Evolutionary conservation across 2,113 vertebrate species (phyloP).

Genomic region (Callocephalon fimbriatum): DNA sequence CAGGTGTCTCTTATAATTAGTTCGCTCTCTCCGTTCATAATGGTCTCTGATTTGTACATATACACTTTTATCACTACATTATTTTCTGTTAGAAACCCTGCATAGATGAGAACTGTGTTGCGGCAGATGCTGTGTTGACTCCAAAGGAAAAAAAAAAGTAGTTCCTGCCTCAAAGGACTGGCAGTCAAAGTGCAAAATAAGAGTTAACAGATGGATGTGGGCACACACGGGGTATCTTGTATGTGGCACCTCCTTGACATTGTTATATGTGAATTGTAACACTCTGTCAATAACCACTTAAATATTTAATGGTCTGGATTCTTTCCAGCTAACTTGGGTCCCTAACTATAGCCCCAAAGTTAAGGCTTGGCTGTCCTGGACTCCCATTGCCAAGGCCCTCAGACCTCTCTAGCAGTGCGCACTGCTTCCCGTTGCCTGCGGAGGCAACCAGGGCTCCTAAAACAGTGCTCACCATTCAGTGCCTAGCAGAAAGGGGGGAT

Average conservation of each 20-base stretch:
- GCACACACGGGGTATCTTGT: not conserved
- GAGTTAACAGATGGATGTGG: slow-evolving; percentile 40
- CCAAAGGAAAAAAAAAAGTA: not conserved
- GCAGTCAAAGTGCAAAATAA: not conserved
- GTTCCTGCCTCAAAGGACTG: not conserved
- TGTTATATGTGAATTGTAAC: slow-evolving; percentile 25
- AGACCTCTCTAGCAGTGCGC: not conserved
- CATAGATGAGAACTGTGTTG: not conserved
- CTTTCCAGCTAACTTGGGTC: not conserved
- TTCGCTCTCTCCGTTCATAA: not conserved
- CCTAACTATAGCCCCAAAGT: not conserved
- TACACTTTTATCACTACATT: not conserved
- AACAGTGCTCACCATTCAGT: not conserved
- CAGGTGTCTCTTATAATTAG: not conserved
- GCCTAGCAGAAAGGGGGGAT: not conserved
- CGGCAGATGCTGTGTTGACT: not conserved
- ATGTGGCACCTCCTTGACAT: slow-evolving; percentile 19
- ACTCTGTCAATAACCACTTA: slow-evolving; percentile 24
- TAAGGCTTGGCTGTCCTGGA: not conserved
- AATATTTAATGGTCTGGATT: slow-evolving; percentile 19
- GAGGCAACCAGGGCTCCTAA: not conserved
- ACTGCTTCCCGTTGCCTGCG: fast-evolving
- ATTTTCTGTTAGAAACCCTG: not conserved
- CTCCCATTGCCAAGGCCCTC: not conserved
- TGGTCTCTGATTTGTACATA: not conserved